Base-by-base conservation (phyloP, 2,888 invertebrate genomes). In the Apamea anceps region DNA sequence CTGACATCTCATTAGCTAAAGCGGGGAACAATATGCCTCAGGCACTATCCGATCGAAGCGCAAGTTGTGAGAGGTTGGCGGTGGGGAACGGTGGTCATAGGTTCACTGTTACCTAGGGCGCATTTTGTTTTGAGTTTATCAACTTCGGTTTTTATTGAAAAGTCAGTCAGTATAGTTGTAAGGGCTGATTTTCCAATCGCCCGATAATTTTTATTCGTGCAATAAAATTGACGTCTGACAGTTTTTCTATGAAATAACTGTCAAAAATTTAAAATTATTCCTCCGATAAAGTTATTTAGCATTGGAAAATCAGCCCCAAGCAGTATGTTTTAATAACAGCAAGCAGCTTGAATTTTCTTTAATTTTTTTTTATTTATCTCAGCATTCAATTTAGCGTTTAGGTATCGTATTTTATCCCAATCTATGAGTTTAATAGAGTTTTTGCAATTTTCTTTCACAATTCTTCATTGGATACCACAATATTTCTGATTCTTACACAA, bases 1-100 rank as follows among this genome's bases (percentile, higher is more conserved):
- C 96, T 96, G 96, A 96, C 96, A 96, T 96, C 96, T 96, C 96
- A 96, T 96, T 96, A 96, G 96, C 96, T 96, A 95, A 89, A 96
- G 95, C 96, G 95, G 95, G 91, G 95, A 95, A 94, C 95, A 92
- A 92, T 93, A 91, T 90, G 95, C 96, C 96, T 87, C 88, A 84
- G 95, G 96, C 95, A 92, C 93, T 94, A 94, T 94, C 91, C 85
- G 86, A 76, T 74, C 70, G 81, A 82, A 90, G 90, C 57, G 0
- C 84, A 84, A 89, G 89, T 80, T 32, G 87, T 15, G 60, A 78
- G 90, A 75, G 81, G 21, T 6, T 12, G 82, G 90, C 89, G 90
- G 71, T 28, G 15, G 32, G 4, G 28, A 62, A 25, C 4, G 0
- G 25, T 12, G 13, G 4, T 6, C 13, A n/a, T 45, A 68, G 63